Conservation (phyloP, 2,888 invertebrate genomes). For the Conops quadrifasciatus region DNA sequence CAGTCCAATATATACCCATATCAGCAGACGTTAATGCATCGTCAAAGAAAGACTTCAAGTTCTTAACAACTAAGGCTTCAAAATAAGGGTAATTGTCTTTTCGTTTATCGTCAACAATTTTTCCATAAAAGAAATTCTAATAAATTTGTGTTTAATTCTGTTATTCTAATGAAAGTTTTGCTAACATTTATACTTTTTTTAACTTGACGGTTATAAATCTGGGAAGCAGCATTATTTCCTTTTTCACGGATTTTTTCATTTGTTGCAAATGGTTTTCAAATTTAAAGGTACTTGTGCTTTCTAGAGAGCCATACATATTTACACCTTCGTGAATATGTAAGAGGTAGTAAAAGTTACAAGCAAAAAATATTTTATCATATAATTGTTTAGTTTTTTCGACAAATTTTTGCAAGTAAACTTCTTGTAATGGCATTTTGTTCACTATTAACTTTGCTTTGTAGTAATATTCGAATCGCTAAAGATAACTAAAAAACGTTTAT, state of each 20-base stretch:
- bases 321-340: background rate
- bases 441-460: background rate
- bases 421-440: background rate
- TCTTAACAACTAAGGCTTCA: too few species aligned
- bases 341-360: constrained; percentile 3
- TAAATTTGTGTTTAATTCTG: too few species aligned
- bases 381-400: background rate
- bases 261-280: constrained; percentile 3
- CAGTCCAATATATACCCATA: too few species aligned
- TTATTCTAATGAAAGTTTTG: background rate
- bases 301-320: constrained; percentile 3
- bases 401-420: background rate
- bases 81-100: too few species aligned
- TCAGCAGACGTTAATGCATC: too few species aligned
- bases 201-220: constrained; percentile 8
- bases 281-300: constrained; percentile 10
- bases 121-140: too few species aligned
- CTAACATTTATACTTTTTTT: constrained; percentile 2
- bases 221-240: constrained; percentile 8
- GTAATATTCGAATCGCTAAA: constrained; percentile 7
- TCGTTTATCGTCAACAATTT: too few species aligned
- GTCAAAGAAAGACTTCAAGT: too few species aligned
- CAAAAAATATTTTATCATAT: constrained; percentile 1
- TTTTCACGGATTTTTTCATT: background rate
- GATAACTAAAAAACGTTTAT: background rate